phyloP scores from a whole-genome alignment of 2,888 invertebrate genomes.

The Diloba caeruleocephala region DNA sequence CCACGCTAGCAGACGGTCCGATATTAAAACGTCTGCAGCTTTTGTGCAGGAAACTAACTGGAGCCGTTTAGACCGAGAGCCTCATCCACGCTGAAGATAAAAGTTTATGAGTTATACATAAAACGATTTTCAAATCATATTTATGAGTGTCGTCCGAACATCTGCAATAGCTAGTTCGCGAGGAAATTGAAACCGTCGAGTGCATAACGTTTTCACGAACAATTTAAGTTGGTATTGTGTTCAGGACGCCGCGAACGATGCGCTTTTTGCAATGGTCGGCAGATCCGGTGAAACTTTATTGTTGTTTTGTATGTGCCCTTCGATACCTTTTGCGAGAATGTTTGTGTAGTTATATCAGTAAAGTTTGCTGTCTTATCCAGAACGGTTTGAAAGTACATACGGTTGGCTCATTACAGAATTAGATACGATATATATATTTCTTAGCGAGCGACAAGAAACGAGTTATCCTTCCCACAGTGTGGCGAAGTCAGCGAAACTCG shows the following conservation, averaged over 20 bases:
- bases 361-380: slow-evolving; percentile 53
- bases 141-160: slow-evolving; percentile 85
- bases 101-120: slow-evolving; percentile 88
- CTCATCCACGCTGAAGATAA: slow-evolving; percentile 80
- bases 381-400: slow-evolving; percentile 36
- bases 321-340: slow-evolving; percentile 71
- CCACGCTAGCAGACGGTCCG: slow-evolving; percentile 75
- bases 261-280: slow-evolving; percentile 81
- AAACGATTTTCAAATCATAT: slow-evolving; percentile 89
- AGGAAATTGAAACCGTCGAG: slow-evolving; percentile 86
- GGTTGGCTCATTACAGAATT: slow-evolving; percentile 52
- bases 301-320: slow-evolving; percentile 69
- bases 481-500: slow-evolving; percentile 79
- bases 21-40: slow-evolving; percentile 87
- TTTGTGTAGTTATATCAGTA: slow-evolving; percentile 66
- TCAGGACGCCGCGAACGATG: slow-evolving; percentile 74
- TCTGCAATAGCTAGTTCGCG: slow-evolving; percentile 84
- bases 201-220: slow-evolving; percentile 86
- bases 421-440: slow-evolving; percentile 50
- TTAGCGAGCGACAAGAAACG: slow-evolving; percentile 65
- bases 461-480: slow-evolving; percentile 73
- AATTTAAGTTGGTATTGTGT: slow-evolving; percentile 86
- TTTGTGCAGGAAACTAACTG: slow-evolving; percentile 84
- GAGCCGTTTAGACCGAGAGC: slow-evolving; percentile 76
- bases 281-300: slow-evolving; percentile 78